Percentiles rank a stretch among this genome's conserved stretches.
Evolutionary conservation across 2,888 invertebrate genomes (phyloP).

Genomic region (Epiblema foenella): DNA sequence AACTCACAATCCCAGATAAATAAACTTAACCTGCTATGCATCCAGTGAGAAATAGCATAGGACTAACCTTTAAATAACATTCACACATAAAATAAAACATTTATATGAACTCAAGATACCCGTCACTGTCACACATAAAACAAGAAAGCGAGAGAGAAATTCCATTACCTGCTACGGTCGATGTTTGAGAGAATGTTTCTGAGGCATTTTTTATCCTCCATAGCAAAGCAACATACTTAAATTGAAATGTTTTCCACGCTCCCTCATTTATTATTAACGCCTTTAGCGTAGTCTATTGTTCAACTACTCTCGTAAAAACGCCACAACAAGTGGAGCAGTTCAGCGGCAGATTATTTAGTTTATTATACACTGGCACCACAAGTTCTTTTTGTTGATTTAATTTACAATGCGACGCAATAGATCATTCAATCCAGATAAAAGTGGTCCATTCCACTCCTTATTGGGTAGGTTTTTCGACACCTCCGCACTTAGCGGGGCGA

Average conservation of each 20-base stretch:
- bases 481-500: no score
- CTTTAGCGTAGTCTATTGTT: slow-evolving; percentile 44
- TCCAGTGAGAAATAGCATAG: neutral
- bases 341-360: slow-evolving; percentile 19
- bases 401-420: no score
- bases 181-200: slow-evolving; percentile 15
- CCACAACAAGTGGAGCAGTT: slow-evolving; percentile 17
- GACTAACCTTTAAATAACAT: neutral
- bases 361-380: no score
- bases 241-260: slow-evolving; percentile 44
- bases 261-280: slow-evolving; percentile 42
- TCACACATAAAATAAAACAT: neutral
- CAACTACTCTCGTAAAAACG: slow-evolving; percentile 21
- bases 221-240: slow-evolving; percentile 42
- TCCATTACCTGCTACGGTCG: neutral
- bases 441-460: neutral
- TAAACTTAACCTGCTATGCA: neutral
- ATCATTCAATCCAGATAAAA: neutral
- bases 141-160: slow-evolving; percentile 27
- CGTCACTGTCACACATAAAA: slow-evolving; percentile 12
- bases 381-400: no score
- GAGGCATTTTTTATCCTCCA: slow-evolving; percentile 28
- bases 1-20: neutral
- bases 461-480: no score
- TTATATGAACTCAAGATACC: slow-evolving; percentile 7